Evolutionary conservation across 2,113 vertebrate species (phyloP).

Genomic region (Coturnix japonica): DNA sequence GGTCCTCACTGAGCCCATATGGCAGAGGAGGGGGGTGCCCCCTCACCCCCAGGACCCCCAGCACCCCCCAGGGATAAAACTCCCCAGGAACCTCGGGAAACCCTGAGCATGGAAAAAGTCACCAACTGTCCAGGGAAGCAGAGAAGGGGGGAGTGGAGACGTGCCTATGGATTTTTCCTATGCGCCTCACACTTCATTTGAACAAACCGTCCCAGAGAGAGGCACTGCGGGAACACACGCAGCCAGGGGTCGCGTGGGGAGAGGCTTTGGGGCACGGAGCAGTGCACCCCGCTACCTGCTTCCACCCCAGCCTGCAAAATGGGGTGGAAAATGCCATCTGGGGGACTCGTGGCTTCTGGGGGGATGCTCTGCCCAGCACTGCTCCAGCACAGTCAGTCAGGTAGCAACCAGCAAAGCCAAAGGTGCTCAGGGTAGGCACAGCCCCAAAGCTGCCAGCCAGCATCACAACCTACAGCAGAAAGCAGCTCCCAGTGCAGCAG

Average conservation of each 20-base stretch:
- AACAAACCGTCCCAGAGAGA: not conserved
- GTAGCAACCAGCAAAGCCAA: not conserved
- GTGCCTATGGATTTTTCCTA: slow-evolving; percentile 21
- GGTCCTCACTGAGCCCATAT: not conserved
- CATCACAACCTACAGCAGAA: not conserved
- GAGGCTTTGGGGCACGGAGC: not conserved
- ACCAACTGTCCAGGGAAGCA: not conserved
- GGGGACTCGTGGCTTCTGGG: accelerated
- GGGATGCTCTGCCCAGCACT: not conserved
- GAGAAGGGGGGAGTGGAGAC: not conserved
- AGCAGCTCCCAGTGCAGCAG: not conserved
- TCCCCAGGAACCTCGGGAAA: slow-evolving; percentile 28
- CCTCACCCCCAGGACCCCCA: not conserved
- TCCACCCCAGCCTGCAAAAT: not conserved
- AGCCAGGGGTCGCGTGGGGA: accelerated
- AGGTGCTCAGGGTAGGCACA: not conserved
- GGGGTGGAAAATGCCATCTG: not conserved
- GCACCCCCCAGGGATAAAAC: not conserved
- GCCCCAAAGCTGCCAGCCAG: not conserved
- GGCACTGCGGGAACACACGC: not conserved
- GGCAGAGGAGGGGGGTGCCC: not conserved
- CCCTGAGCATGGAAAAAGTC: slow-evolving; percentile 53
- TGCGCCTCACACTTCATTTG: slow-evolving; percentile 1
- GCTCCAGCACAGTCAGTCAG: not conserved
- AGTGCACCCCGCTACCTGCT: not conserved